Evolutionary conservation across 2,888 invertebrate species (phyloP).

Genomic region (Anoncus sp.): DNA sequence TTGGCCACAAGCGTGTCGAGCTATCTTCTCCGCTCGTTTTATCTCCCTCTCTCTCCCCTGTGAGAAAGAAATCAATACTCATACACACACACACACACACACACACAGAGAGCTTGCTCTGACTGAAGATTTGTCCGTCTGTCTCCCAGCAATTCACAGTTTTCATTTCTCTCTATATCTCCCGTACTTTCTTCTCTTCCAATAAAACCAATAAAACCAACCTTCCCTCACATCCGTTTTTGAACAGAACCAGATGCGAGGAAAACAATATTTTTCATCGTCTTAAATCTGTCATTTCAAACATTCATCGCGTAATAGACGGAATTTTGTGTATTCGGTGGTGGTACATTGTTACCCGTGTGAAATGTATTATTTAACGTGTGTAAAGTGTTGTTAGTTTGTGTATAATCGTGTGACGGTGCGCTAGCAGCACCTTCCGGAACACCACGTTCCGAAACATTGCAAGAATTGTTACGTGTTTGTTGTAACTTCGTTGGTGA

Average conservation of each 20-base stretch:
- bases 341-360: constrained; percentile 77
- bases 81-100: too few relatives aligned
- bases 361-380: constrained; percentile 72
- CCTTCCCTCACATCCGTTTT: too few relatives aligned
- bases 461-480: constrained; percentile 54
- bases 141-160: constrained; percentile 12
- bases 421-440: constrained; percentile 91
- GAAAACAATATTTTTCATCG: too few relatives aligned
- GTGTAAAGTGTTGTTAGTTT: constrained; percentile 66
- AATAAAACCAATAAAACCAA: not conserved
- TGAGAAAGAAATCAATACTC: constrained; percentile 62
- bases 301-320: constrained; percentile 95
- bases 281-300: constrained; percentile 84
- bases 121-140: constrained; percentile 20
- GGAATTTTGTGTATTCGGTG: constrained; percentile 80
- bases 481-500: constrained; percentile 80
- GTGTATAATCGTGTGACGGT: constrained; percentile 86
- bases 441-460: constrained; percentile 86
- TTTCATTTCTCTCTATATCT: constrained; percentile 6
- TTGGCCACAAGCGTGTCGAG: constrained; percentile 30
- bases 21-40: constrained; percentile 8
- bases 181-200: constrained; percentile 18
- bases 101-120: constrained; percentile 6
- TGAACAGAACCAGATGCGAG: too few relatives aligned
- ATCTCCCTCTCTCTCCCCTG: constrained; percentile 35